Evolutionary conservation across 2,888 invertebrate species (phyloP), one percentile per base, ranked within the genome.

Genomic region (Diarsia rubi): DNA sequence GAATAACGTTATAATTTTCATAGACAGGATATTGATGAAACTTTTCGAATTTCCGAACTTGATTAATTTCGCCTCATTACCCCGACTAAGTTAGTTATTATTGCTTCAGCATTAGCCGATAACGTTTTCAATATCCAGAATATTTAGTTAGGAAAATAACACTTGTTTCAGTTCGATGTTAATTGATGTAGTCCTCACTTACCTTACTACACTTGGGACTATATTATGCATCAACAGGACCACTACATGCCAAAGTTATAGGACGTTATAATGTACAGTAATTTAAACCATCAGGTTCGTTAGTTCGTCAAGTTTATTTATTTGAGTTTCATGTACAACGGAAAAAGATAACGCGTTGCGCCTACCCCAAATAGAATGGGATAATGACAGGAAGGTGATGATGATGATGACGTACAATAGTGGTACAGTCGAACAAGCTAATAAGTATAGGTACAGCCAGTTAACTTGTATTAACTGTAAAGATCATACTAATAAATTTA

Each of bases 21-120:
- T 68, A 69, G 14, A 73, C 81, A 76, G 78, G 74, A 83, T 78
- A 78, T 81, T 70, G 81, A 62, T 70, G 42, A 69, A 75, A 68
- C 52, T 75, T 69, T 60, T 42, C 24, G n/a, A 72, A 79, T 72
- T 37, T 60, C 63, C 73, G 63, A 47, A 60, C 19, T 65, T 49
- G 11, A 62, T 81, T 81, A 70, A 62, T 65, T 44, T 44, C 21
- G 49, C 68, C 65, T 75, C 75, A 82, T 75, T 75, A 82, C 44
- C 42, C 24, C 16, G 63, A n/a, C 16, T 52, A 57, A 60, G 64
- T 59, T 19, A 69, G n/a, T 44, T n/a, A 67, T 12, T 62, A 24
- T 80, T 76, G 47, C 47, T 70, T 65, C 37, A 71, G 16, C 16
- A 63, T 57, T 16, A 1, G 42, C n/a, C 31, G 52, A 52, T 64